Percentiles rank a stretch among this genome's conserved stretches.
Evolutionary conservation across 2,888 invertebrate species (phyloP).

Genomic region (Papilio demoleus): DNA sequence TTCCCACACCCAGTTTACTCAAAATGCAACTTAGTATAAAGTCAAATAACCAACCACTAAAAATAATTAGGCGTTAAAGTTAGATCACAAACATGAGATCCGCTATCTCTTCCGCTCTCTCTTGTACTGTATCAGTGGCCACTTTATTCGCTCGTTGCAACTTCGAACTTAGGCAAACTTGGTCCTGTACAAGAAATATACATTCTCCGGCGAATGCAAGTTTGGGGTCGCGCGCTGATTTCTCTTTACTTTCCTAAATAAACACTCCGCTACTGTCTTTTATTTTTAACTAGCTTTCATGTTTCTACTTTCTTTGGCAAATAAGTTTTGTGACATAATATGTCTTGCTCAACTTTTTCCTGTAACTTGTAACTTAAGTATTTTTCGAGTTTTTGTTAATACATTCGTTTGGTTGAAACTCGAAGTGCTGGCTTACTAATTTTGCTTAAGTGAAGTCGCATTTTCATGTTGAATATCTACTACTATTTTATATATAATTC

Average conservation of each 20-base stretch:
- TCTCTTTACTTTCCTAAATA: slow-evolving; percentile 60
- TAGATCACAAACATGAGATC: too few species aligned
- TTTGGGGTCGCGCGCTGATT: slow-evolving; percentile 62
- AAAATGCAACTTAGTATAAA: too few species aligned
- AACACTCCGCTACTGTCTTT: slow-evolving; percentile 49
- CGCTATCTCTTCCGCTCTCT: slow-evolving; percentile 19
- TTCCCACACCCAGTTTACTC: too few species aligned
- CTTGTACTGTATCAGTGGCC: slow-evolving; percentile 13
- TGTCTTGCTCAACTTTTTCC: background rate
- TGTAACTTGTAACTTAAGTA: background rate
- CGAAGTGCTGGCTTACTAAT: too few species aligned
- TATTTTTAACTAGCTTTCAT: slow-evolving; percentile 45
- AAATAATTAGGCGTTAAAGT: too few species aligned
- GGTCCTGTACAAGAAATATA: slow-evolving; percentile 67
- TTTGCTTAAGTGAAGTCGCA: too few species aligned
- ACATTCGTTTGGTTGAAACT: background rate
- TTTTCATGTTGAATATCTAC: too few species aligned
- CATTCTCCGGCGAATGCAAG: slow-evolving; percentile 68
- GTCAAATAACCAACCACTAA: too few species aligned
- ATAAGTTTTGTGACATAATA: slow-evolving; percentile 3
- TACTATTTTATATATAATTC: too few species aligned
- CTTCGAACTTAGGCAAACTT: slow-evolving; percentile 69
- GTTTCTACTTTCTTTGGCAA: background rate
- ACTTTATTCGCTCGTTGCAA: slow-evolving; percentile 50
- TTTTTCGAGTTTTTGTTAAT: background rate